Percentiles rank a stretch among this genome's conserved stretches.
Conservation (phyloP, 2,888 invertebrate genomes). For the Eristalis tenax region DNA sequence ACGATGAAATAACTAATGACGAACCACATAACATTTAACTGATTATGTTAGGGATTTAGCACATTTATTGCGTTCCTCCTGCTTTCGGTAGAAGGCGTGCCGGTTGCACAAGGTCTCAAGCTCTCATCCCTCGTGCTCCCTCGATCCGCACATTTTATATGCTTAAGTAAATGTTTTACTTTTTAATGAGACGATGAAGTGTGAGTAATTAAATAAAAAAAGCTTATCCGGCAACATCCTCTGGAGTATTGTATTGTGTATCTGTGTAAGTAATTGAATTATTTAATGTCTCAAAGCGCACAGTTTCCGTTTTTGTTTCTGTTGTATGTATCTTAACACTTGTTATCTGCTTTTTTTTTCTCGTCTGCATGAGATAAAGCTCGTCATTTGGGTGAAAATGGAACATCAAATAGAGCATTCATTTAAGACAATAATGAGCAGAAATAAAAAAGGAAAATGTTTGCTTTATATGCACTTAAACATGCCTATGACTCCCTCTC, state of each 20-base stretch:
- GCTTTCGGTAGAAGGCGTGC: neutral
- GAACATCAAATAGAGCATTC: neutral
- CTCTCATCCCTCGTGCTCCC: neutral
- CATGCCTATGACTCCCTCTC: neutral
- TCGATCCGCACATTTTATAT: neutral
- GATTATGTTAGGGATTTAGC: neutral
- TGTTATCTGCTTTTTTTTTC: neutral
- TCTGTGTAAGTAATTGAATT: conserved; percentile 1
- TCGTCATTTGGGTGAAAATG: neutral
- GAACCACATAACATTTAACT: neutral
- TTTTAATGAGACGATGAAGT: neutral
- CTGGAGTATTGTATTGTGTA: neutral
- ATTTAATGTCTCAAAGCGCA: neutral
- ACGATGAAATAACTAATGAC: neutral
- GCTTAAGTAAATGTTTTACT: neutral
- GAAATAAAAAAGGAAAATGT: neutral
- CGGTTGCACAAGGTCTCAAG: neutral
- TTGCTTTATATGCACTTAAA: neutral
- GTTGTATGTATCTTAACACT: neutral
- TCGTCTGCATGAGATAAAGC: neutral
- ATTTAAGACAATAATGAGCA: neutral
- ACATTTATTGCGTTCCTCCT: neutral
- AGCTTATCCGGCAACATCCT: neutral
- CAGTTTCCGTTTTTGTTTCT: neutral
- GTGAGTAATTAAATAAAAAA: neutral